Conservation (phyloP, 2,888 invertebrate genomes). For the Exocentrus adspersus region DNA sequence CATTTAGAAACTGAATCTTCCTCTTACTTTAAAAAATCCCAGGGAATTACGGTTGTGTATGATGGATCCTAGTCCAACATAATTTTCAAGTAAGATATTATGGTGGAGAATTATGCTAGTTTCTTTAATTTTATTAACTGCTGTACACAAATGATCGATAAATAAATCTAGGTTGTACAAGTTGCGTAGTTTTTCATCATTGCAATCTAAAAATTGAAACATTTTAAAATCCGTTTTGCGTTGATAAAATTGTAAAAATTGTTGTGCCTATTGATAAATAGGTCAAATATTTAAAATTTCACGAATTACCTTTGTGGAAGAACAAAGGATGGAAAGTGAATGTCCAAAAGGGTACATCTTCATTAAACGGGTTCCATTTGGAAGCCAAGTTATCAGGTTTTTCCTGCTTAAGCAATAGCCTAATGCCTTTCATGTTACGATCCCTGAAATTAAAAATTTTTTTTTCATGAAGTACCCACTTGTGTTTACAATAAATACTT, state of each 20-base stretch:
- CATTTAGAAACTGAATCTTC: constrained; percentile 83
- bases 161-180: constrained; percentile 73
- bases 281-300: too few species aligned
- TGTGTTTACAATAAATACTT: too few species aligned
- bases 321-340: constrained; percentile 83
- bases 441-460: constrained; percentile 66
- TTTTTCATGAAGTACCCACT: too few species aligned
- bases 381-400: constrained; percentile 73
- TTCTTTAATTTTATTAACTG: constrained; percentile 65
- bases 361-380: constrained; percentile 88
- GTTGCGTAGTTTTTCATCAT: constrained; percentile 53
- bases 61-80: constrained; percentile 80
- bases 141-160: constrained; percentile 67
- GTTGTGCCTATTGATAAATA: too few species aligned
- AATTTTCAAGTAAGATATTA: constrained; percentile 81
- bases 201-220: constrained; percentile 52
- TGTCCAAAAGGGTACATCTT: constrained; percentile 81
- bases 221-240: too few species aligned
- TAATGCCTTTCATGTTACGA: constrained; percentile 77
- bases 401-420: constrained; percentile 82
- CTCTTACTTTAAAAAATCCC: constrained; percentile 88
- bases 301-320: constrained; percentile 78
- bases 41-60: constrained; percentile 84
- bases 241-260: too few species aligned
- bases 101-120: constrained; percentile 68